These are phyloP conservation scores for Peromyscus melanophrys DNA, from an alignment of 2,797 vertebrate genomes.

Conservation along the genomic window DNA sequence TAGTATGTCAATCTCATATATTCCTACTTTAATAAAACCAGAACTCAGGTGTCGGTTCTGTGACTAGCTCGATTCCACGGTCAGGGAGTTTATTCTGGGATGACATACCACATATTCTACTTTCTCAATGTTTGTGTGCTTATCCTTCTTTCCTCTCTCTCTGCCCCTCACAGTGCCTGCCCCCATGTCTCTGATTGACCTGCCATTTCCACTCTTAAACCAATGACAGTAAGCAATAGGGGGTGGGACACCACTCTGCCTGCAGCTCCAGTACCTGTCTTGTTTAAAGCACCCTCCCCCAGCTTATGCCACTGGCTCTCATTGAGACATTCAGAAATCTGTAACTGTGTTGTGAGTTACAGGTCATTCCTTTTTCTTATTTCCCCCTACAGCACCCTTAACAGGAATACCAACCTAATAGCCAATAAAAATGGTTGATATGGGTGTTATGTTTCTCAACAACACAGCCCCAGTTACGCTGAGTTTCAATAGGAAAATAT, in stretches of 20 bases:
- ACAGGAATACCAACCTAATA: neutral
- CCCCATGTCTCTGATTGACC: neutral
- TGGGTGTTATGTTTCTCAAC: neutral
- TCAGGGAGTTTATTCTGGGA: neutral
- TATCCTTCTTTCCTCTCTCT: neutral
- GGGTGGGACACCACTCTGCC: neutral
- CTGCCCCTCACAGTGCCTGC: rapidly evolving
- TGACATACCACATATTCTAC: neutral
- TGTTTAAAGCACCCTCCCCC: neutral
- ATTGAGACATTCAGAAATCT: neutral
- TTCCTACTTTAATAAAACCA: slow-evolving; percentile 37
- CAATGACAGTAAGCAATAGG: neutral
- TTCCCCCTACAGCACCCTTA: neutral
- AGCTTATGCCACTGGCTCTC: neutral
- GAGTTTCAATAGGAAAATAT: neutral
- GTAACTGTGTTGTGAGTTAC: neutral
- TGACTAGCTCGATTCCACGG: neutral
- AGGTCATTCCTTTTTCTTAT: neutral
- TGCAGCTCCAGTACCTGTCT: neutral
- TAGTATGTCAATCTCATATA: neutral
- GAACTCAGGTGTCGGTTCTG: neutral
- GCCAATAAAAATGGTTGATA: neutral
- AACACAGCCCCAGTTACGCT: neutral
- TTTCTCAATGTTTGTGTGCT: neutral
- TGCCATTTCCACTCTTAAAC: neutral